Conservation (phyloP, 2,888 invertebrate species). For the Lasioglossum malachurum region DNA sequence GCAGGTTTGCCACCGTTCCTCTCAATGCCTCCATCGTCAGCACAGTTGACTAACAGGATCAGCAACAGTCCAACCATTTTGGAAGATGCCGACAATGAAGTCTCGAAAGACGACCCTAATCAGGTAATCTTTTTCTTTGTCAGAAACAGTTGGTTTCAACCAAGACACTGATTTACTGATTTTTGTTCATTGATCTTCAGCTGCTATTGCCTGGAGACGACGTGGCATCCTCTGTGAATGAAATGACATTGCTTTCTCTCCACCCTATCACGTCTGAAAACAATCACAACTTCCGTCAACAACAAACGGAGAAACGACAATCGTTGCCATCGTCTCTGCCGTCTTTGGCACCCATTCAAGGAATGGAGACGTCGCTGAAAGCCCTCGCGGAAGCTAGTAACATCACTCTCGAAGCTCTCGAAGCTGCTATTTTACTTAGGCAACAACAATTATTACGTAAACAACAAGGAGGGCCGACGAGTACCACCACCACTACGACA, state of each 20-base stretch:
- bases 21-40: constrained; percentile 80
- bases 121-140: constrained; percentile 67
- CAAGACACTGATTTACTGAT: not conserved
- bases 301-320: constrained; percentile 76
- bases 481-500: constrained; percentile 85
- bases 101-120: constrained; percentile 79
- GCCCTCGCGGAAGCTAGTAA: constrained; percentile 90
- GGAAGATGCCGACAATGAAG: constrained; percentile 81
- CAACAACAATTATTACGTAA: constrained; percentile 90
- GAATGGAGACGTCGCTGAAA: constrained; percentile 86
- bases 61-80: constrained; percentile 78
- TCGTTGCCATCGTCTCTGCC: constrained; percentile 70
- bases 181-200: constrained; percentile 61
- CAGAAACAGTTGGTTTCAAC: too few species aligned
- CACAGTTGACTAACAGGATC: constrained; percentile 81
- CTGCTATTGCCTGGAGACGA: constrained; percentile 80
- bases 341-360: constrained; percentile 78
- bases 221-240: constrained; percentile 77
- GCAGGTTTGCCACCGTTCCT: constrained; percentile 80
- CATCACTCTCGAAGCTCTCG: constrained; percentile 91
- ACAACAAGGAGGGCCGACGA: constrained; percentile 85
- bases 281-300: constrained; percentile 62
- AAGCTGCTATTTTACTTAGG: constrained; percentile 90
- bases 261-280: constrained; percentile 75
- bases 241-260: constrained; percentile 80